Evolutionary conservation across 2,797 vertebrate species (phyloP).

Genomic region (Sciurus carolinensis): DNA sequence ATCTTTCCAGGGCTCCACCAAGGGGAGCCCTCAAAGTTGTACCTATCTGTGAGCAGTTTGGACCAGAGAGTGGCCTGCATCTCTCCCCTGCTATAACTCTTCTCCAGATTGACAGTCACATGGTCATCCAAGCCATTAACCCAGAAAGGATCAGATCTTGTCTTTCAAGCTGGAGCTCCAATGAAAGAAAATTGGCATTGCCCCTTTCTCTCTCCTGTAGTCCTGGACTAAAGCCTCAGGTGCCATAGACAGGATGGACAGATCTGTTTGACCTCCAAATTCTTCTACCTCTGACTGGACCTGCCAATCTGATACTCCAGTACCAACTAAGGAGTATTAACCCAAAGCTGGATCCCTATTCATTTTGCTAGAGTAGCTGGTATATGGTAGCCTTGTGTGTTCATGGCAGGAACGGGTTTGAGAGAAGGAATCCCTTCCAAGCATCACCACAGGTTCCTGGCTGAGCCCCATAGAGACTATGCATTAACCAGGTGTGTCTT

Average conservation of each 20-base stretch:
- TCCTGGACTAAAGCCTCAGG: neutral
- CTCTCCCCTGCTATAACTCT: neutral
- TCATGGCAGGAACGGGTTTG: neutral
- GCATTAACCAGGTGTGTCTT: neutral
- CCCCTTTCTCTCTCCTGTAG: too few species aligned
- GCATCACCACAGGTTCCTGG: neutral
- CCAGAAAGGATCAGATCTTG: neutral
- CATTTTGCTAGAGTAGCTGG: neutral
- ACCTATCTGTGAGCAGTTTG: neutral
- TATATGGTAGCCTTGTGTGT: neutral
- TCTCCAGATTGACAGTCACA: fast-evolving
- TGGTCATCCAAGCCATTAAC: neutral
- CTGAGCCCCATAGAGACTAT: neutral
- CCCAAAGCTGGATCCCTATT: neutral
- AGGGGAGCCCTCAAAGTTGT: neutral
- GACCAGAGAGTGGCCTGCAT: neutral
- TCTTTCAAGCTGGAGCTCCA: neutral
- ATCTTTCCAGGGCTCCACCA: neutral
- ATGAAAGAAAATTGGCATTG: neutral
- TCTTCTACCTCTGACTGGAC: neutral
- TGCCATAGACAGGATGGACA: neutral
- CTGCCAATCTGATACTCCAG: fast-evolving
- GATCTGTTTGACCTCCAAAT: neutral
- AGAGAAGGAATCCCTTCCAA: neutral
- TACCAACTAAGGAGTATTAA: neutral